Evolutionary conservation across 2,113 vertebrate genomes (phyloP), one percentile per base, ranked within the genome.

Genomic region (Bombycilla garrulus): DNA sequence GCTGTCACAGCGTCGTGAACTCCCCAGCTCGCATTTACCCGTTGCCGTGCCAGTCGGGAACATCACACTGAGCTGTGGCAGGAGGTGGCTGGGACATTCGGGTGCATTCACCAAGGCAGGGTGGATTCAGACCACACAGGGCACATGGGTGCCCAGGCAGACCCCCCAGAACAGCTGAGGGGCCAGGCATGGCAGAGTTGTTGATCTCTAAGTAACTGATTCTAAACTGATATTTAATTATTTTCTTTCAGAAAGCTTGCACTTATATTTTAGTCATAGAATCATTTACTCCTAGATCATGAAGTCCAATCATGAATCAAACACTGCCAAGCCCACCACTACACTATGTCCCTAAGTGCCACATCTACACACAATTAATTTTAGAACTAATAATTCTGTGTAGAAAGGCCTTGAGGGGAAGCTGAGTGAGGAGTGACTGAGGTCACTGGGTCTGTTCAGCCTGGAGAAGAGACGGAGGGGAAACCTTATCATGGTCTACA

Each of bases 1-100:
- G 48, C 45, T 24, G 23, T 35, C 26, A 40, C 5, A 9, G 11
- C 2, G 15, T 7, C 0, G 0, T 31, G 47, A 64, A 4, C 5
- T 12, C 21, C 38, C 31, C 56, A 48, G 35, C 53, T 64, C 31
- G 25, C 44, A 4, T 24, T 25, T 33, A 13, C 26, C 61, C 23
- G 38, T 4, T 5, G 14, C 54, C 33, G 42, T 26, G 48, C 31
- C 4, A 3, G 40, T 0, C 0, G 15, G 10, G 44, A 65, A 31
- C 47, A 21, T 13, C 1, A 4, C 1, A 2, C 2, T 33, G 42
- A n/a, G 54, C 40, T 50, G 29, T 1, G 2, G 47, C 38, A 47
- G 28, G 23, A 79, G 44, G 29, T 7, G 6, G 12, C 1, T 28
- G 65, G 78, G 73, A 64, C 25, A 35, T 53, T 57, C 7, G 1